Evolutionary conservation across 30 jellyfish, hydroid and myxozoan species (phyloP).

Genomic region (Aurelia sp.): DNA sequence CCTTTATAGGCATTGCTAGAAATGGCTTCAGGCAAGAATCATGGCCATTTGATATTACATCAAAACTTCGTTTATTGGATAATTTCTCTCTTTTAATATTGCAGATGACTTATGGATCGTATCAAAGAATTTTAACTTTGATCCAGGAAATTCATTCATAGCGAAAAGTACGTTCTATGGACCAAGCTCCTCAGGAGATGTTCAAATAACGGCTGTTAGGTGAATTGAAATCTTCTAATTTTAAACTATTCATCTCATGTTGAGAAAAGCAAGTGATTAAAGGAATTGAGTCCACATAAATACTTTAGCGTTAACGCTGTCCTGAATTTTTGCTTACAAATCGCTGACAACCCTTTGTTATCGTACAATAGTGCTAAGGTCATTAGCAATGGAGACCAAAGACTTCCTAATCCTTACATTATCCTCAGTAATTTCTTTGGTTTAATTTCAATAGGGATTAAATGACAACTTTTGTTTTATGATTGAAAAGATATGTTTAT

Average conservation of each 20-base stretch:
- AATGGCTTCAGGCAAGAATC: too few relatives aligned
- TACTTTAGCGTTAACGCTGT: too few relatives aligned
- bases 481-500: too few relatives aligned
- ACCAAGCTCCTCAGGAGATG: conserved; percentile 70
- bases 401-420: too few relatives aligned
- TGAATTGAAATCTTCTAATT: neutral
- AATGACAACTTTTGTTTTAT: too few relatives aligned
- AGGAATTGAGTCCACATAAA: too few relatives aligned
- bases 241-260: neutral
- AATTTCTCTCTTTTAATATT: neutral
- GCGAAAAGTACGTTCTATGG: conserved; percentile 82
- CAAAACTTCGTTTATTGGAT: neutral
- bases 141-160: conserved; percentile 46
- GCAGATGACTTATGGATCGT: conserved; percentile 70
- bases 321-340: too few relatives aligned
- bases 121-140: conserved; percentile 57
- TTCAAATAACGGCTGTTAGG: conserved; percentile 57
- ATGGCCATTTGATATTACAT: neutral
- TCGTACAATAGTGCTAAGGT: too few relatives aligned
- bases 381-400: too few relatives aligned
- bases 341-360: too few relatives aligned
- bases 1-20: neutral
- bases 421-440: too few relatives aligned
- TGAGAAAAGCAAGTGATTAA: neutral
- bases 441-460: too few relatives aligned